Percentiles rank a stretch among this genome's conserved stretches.
phyloP scores from a whole-genome alignment of 2,797 vertebrate species.

The Adelosebastes latens region DNA sequence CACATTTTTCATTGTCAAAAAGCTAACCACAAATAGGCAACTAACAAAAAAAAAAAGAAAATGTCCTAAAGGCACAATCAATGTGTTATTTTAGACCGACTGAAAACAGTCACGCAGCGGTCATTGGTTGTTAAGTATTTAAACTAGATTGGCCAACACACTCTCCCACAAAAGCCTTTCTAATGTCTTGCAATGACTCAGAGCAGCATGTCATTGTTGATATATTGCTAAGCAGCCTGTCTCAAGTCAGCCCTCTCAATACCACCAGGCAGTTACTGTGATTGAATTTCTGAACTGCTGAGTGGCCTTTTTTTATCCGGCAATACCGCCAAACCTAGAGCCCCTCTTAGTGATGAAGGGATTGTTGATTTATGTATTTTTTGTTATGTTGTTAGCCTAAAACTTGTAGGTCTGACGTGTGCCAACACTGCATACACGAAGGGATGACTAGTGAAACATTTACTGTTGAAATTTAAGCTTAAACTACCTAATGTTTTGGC shows the following conservation, averaged over 20 bases:
- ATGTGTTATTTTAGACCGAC: not conserved
- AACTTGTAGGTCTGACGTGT: not conserved
- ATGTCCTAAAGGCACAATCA: not conserved
- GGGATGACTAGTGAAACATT: not conserved
- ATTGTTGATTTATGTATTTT: not conserved
- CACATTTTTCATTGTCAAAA: not conserved
- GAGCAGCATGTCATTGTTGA: slow-evolving; percentile 51
- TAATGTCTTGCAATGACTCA: slow-evolving; percentile 36
- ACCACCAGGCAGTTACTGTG: slow-evolving; percentile 38
- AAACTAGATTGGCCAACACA: slow-evolving; percentile 12
- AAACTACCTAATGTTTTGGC: not conserved
- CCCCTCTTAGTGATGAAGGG: not conserved
- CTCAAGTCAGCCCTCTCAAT: slow-evolving; percentile 37
- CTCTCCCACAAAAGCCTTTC: slow-evolving; percentile 9
- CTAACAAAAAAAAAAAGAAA: not conserved
- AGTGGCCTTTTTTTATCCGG: slow-evolving; percentile 44
- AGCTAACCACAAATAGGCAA: not conserved
- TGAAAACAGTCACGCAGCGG: not conserved
- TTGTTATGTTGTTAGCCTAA: not conserved
- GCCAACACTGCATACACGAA: not conserved
- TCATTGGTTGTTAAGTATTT: slow-evolving; percentile 16
- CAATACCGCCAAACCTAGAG: not conserved
- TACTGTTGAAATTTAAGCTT: not conserved
- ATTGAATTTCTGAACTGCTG: slow-evolving; percentile 64
- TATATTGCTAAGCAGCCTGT: slow-evolving; percentile 45